Evolutionary conservation across 2,797 vertebrate genomes (phyloP).

Genomic region (Babyrousa celebensis): DNA sequence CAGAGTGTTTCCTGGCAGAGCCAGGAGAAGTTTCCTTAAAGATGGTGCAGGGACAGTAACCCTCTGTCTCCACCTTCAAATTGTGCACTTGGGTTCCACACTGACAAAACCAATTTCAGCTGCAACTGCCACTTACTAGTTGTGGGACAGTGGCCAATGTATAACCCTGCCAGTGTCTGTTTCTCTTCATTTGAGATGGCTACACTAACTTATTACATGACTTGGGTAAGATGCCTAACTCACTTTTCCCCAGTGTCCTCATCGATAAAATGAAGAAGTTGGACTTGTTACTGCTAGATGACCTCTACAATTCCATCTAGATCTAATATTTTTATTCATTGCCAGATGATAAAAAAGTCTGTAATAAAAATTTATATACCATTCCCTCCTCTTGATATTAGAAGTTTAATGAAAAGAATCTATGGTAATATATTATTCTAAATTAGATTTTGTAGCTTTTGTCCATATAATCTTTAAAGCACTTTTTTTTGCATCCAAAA

Average conservation of each 20-base stretch:
- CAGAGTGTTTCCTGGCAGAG: background rate
- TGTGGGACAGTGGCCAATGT: background rate
- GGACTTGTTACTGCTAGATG: background rate
- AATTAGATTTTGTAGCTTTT: slow-evolving; percentile 10
- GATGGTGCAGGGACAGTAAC: background rate
- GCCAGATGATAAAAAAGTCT: background rate
- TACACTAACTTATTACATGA: background rate
- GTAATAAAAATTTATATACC: background rate
- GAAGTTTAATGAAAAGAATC: background rate
- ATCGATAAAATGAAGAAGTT: background rate
- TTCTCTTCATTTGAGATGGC: background rate
- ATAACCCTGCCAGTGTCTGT: background rate
- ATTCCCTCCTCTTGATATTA: background rate
- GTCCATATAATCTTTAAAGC: background rate
- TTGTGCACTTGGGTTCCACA: background rate
- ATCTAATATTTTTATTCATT: slow-evolving; percentile 23
- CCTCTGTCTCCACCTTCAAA: background rate
- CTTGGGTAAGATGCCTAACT: background rate
- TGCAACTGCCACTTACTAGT: background rate
- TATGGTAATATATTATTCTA: background rate
- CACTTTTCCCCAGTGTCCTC: background rate
- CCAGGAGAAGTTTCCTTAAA: background rate
- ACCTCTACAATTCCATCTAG: background rate
- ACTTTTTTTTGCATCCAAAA: slow-evolving; percentile 27
- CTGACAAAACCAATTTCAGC: background rate